Evolutionary conservation across 2,113 vertebrate genomes (phyloP), one percentile per base, ranked within the genome.

Genomic region (Cottus gobio): DNA sequence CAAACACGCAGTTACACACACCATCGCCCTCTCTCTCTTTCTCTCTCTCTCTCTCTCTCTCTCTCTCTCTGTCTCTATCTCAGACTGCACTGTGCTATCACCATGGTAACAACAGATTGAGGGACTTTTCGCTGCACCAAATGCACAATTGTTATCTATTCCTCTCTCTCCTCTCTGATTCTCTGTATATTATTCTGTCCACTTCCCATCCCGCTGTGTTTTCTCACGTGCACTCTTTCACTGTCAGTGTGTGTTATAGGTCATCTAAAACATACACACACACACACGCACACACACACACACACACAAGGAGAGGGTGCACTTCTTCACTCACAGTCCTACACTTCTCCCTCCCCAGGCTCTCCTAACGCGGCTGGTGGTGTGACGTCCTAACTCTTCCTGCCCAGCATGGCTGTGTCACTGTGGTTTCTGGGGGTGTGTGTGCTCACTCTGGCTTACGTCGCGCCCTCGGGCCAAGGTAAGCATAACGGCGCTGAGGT

Each of bases 401-500:
- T 71, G 74, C 80, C 84, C 80, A 84, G 83, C 88, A 95, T 95
- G 95, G 94, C 93, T 52, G 70, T 70, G 83, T 91, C 91, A 70
- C 87, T 90, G 69, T 95, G 95, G 93, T 87, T 94, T 75, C 87
- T 92, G 79, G 92, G 91, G 71, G 91, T 90, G 86, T 92, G 89
- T 60, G 89, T 83, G 69, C 69, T 93, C 82, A 81, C 83, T 50
- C 85, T 95, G 79, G 83, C 84, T 87, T 90, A 89, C 46, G 77
- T 95, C 4, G 68, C 82, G 63, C 95, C 94, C 24, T 92, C 94
- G 37, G 57, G 87, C 75, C 93, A 94, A 94, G 95, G 95, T 95
- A 77, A 82, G 92, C 68, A 13, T 71, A 52, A 57, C 39, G 7
- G 0, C 4, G 0, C 48, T 2, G 7, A 50, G 36, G 66, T 61